Percentiles rank a stretch among this genome's conserved stretches.
These are phyloP conservation scores for Hirtodrosophila duncani DNA, from an alignment of 2,888 invertebrate species.

Conservation along the genomic window DNA sequence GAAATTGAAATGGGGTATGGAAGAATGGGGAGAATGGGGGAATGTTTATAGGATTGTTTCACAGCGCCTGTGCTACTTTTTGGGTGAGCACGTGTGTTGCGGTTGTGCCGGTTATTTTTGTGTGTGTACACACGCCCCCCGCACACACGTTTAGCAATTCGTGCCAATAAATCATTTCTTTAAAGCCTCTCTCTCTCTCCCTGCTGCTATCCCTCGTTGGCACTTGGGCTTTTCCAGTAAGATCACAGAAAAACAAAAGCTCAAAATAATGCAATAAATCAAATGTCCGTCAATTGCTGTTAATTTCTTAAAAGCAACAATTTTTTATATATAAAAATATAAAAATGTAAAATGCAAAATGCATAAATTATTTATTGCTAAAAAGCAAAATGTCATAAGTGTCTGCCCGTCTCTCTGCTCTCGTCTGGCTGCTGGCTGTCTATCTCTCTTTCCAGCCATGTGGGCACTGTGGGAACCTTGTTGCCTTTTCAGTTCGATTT, in stretches of 20 bases:
- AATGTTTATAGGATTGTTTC: no score
- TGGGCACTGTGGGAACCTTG: constrained; percentile 39
- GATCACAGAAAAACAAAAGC: constrained; percentile 22
- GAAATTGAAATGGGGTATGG: constrained; percentile 29
- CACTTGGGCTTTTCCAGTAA: no score
- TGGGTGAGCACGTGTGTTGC: constrained; percentile 30
- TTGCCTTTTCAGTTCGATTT: constrained; percentile 23
- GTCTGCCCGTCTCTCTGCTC: constrained; percentile 18
- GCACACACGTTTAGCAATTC: constrained; percentile 47
- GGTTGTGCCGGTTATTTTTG: background rate
- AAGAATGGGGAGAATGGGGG: no score
- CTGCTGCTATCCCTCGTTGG: constrained; percentile 11
- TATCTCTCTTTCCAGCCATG: constrained; percentile 17
- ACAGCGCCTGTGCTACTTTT: constrained; percentile 23
- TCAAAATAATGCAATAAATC: constrained; percentile 59
- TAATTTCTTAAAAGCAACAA: no score
- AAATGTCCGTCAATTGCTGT: constrained; percentile 57
- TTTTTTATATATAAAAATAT: constrained; percentile 14
- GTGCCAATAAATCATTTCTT: constrained; percentile 53
- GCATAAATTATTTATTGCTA: constrained; percentile 68
- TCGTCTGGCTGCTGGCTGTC: constrained; percentile 8
- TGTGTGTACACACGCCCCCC: constrained; percentile 14
- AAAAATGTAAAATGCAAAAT: constrained; percentile 35
- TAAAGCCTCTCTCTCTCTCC: constrained; percentile 14
- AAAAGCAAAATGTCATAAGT: constrained; percentile 68